A percentile compares a stretch with the other conserved stretches of the same genome.
phyloP scores from a whole-genome alignment of 2,113 vertebrate genomes.

The Dasypus novemcinctus region DNA sequence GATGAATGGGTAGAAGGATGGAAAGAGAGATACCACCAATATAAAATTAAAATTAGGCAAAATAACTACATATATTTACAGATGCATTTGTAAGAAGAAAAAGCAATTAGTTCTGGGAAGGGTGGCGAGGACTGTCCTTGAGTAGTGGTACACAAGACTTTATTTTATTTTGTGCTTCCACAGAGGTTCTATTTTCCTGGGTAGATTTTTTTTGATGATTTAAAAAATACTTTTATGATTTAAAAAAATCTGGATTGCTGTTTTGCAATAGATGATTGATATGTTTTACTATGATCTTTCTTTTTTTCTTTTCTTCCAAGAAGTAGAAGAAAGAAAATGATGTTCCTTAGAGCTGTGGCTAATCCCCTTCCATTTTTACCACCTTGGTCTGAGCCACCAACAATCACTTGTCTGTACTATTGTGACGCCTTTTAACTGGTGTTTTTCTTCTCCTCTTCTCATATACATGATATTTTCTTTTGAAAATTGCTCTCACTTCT shows the following conservation, averaged over 20 bases:
- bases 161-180: background rate
- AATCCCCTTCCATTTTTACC: accelerated
- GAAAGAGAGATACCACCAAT: background rate
- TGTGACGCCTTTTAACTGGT: background rate
- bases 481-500: background rate
- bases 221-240: background rate
- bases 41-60: background rate
- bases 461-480: background rate
- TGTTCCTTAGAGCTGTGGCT: background rate
- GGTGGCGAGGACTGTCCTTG: background rate
- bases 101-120: background rate
- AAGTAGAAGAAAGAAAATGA: background rate
- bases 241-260: background rate
- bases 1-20: too few species aligned
- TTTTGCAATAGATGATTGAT: background rate
- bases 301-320: background rate
- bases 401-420: background rate
- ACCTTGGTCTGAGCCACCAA: background rate
- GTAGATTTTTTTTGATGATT: too few species aligned
- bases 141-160: background rate
- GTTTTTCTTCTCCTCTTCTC: background rate
- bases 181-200: background rate
- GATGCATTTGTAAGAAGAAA: background rate
- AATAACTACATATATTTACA: background rate
- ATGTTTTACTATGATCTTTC: background rate